phyloP scores from a whole-genome alignment of 2,888 invertebrate species.

The Bellardia bayeri region DNA sequence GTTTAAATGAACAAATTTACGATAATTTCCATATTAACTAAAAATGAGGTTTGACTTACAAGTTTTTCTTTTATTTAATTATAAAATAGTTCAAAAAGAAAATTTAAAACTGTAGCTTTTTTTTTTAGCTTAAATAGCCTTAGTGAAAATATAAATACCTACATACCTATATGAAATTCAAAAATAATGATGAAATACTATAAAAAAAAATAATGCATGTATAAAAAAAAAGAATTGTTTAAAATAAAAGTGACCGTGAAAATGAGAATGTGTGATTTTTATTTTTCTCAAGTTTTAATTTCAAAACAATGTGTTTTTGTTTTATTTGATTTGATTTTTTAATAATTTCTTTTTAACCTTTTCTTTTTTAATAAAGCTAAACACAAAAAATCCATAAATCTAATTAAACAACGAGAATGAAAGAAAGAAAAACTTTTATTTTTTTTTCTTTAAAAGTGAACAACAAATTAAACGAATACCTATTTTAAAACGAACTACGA shows the following conservation, averaged over 20 bases:
- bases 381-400: slow-evolving; percentile 69
- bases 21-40: slow-evolving; percentile 53
- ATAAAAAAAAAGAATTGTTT: not conserved
- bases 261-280: slow-evolving; percentile 50
- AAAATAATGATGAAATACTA: slow-evolving; percentile 27
- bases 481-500: slow-evolving; percentile 52
- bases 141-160: slow-evolving; percentile 10
- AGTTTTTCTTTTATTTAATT: slow-evolving; percentile 34
- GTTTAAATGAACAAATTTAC: slow-evolving; percentile 19
- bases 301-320: slow-evolving; percentile 40
- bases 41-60: slow-evolving; percentile 69
- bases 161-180: not conserved
- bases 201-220: slow-evolving; percentile 35
- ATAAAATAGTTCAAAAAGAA: slow-evolving; percentile 12
- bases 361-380: slow-evolving; percentile 51
- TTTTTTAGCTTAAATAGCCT: not conserved
- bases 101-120: slow-evolving; percentile 17
- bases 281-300: not conserved
- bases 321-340: slow-evolving; percentile 14
- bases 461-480: slow-evolving; percentile 41
- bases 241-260: slow-evolving; percentile 64
- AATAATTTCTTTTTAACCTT: slow-evolving; percentile 23
- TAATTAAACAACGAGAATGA: slow-evolving; percentile 32
- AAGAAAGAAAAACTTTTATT: slow-evolving; percentile 33
- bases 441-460: slow-evolving; percentile 21